phyloP scores from a whole-genome alignment of 2,113 vertebrate genomes.

The Odontophorus gujanensis region DNA sequence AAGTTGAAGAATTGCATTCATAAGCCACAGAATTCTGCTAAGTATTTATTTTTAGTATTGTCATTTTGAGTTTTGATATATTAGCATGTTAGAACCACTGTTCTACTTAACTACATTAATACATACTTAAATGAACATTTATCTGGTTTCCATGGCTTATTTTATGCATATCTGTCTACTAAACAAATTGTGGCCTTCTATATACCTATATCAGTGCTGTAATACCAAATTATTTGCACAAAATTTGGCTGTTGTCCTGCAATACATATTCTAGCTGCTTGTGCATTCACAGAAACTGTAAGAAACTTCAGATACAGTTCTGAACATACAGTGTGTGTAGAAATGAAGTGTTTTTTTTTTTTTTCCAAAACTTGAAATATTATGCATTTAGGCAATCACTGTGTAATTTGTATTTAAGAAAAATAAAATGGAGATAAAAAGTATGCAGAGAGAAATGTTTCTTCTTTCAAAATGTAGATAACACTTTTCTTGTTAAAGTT shows the following conservation, averaged over 20 bases:
- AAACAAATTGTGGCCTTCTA: background rate
- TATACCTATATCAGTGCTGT: background rate
- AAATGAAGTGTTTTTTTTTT: background rate
- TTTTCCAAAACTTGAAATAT: background rate
- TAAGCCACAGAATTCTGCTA: background rate
- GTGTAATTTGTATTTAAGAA: background rate
- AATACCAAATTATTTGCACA: background rate
- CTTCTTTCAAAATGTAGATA: background rate
- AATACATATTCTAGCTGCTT: background rate
- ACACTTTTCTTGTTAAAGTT: background rate
- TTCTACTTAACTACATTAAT: background rate
- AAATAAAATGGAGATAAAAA: background rate
- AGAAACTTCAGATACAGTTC: background rate
- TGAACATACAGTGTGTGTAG: background rate
- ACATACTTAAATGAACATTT: background rate
- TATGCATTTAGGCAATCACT: background rate
- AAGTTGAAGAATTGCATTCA: slow-evolving; percentile 6
- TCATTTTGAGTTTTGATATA: background rate
- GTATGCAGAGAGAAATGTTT: background rate
- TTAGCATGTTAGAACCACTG: background rate
- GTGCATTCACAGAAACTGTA: background rate
- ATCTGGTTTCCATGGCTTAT: background rate
- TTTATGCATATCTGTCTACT: background rate
- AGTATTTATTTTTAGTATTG: background rate
- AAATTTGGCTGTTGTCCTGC: background rate